Conservation (phyloP, 2,113 vertebrate species). For the Callionymus lyra region DNA sequence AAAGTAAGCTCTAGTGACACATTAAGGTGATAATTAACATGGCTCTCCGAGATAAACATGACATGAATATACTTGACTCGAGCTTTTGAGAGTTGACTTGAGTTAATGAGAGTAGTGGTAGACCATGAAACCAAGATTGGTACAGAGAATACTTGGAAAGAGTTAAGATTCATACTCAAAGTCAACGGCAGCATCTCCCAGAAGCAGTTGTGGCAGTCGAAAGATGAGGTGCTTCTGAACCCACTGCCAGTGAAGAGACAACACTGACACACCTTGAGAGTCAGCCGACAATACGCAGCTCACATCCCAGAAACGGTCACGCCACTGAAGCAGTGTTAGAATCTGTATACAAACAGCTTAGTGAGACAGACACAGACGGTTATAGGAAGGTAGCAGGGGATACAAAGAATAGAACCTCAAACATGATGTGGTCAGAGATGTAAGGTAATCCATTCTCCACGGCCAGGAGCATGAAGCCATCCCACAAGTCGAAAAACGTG, state of each 20-base stretch:
- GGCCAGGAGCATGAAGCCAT: conserved; percentile 72
- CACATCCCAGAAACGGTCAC: conserved; percentile 81
- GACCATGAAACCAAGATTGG: too few species aligned
- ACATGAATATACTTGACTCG: too few species aligned
- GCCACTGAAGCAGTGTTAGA: conserved; percentile 71
- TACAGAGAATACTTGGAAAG: too few species aligned
- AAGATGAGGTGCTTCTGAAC: conserved; percentile 81
- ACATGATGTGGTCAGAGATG: conserved; percentile 75
- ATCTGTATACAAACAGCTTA: conserved; percentile 37
- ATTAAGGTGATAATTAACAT: too few species aligned
- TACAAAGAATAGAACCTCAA: conserved; percentile 48
- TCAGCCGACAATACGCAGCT: conserved; percentile 74
- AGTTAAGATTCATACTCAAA: conserved; percentile 68
- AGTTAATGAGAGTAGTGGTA: too few species aligned
- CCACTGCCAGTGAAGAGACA: conserved; percentile 96
- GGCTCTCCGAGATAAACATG: too few species aligned
- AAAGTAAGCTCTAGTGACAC: too few species aligned
- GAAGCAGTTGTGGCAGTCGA: conserved; percentile 73
- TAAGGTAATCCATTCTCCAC: conserved; percentile 73
- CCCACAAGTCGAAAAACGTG: conserved; percentile 86
- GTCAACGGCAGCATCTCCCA: conserved; percentile 63
- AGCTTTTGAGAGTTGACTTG: too few species aligned
- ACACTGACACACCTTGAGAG: conserved; percentile 70
- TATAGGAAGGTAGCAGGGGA: too few species aligned
- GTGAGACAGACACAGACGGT: neutral